Evolutionary conservation across 2,113 vertebrate genomes (phyloP).

Genomic region (Phocoena sinus): DNA sequence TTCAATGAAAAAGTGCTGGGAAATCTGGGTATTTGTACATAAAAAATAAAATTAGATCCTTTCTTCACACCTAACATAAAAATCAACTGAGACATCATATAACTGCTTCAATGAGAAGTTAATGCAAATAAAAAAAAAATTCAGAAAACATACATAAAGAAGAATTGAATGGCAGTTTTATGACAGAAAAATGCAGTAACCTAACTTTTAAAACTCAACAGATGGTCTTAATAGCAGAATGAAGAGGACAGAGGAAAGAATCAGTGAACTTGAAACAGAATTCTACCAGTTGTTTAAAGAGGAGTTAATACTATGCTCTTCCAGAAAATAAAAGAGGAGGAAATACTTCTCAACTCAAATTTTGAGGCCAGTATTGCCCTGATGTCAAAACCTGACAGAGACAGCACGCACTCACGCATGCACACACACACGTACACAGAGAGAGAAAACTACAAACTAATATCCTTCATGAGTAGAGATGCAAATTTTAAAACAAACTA

Average conservation of each 20-base stretch:
- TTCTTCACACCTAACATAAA: not conserved
- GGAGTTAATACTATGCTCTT: not conserved
- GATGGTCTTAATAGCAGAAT: not conserved
- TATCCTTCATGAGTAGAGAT: not conserved
- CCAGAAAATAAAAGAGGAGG: not conserved
- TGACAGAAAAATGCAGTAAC: not conserved
- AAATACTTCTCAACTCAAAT: not conserved
- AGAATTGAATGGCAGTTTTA: not conserved
- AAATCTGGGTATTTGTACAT: not conserved
- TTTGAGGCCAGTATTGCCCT: not conserved
- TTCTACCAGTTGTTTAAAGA: not conserved
- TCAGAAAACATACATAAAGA: not conserved
- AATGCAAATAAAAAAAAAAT: not conserved
- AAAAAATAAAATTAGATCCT: not conserved
- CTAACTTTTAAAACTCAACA: not conserved
- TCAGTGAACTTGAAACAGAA: not conserved
- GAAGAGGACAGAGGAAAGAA: not conserved
- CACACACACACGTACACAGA: not conserved
- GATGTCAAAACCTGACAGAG: not conserved
- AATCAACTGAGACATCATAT: not conserved
- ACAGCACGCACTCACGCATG: fast-evolving
- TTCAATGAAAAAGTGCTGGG: not conserved
- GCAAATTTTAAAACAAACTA: not conserved
- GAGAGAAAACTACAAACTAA: not conserved
- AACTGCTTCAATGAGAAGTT: not conserved